Conservation (phyloP, 2,797 vertebrate species). For the Australoheros facetus region DNA sequence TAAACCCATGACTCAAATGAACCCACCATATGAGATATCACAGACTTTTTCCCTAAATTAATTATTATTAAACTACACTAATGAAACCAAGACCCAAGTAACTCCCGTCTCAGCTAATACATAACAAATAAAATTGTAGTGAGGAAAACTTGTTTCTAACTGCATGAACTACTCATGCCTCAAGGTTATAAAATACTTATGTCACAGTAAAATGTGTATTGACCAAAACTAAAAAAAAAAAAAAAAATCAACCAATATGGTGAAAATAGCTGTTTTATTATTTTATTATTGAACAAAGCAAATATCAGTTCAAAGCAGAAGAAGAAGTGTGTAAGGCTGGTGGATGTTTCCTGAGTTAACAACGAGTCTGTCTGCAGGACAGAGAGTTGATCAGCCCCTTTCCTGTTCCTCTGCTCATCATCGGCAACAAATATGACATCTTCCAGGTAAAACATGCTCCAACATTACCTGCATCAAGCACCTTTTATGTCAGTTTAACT, state of each 20-base stretch:
- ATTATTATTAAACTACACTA: neutral
- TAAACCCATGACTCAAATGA: neutral
- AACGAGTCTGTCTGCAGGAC: constrained; percentile 83
- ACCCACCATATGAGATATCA: neutral
- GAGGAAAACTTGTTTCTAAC: too few species aligned
- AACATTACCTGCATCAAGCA: neutral
- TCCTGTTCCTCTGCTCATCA: constrained; percentile 91
- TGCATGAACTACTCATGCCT: neutral
- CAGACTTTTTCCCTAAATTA: neutral
- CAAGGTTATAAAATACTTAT: neutral
- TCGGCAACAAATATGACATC: constrained; percentile 95
- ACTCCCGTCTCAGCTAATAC: neutral
- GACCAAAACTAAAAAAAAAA: neutral
- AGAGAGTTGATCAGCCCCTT: constrained; percentile 92
- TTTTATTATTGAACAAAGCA: neutral
- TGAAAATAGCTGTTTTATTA: neutral
- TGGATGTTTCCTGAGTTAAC: neutral
- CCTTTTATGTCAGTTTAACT: too few species aligned
- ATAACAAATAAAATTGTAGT: neutral
- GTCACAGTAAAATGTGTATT: neutral
- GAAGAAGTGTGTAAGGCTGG: neutral
- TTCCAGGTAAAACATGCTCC: constrained; percentile 88
- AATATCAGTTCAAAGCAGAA: neutral
- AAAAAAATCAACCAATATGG: neutral
- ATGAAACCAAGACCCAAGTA: neutral